Evolutionary conservation across 2,888 invertebrate species (phyloP).

Genomic region (Trachelus tabidus): DNA sequence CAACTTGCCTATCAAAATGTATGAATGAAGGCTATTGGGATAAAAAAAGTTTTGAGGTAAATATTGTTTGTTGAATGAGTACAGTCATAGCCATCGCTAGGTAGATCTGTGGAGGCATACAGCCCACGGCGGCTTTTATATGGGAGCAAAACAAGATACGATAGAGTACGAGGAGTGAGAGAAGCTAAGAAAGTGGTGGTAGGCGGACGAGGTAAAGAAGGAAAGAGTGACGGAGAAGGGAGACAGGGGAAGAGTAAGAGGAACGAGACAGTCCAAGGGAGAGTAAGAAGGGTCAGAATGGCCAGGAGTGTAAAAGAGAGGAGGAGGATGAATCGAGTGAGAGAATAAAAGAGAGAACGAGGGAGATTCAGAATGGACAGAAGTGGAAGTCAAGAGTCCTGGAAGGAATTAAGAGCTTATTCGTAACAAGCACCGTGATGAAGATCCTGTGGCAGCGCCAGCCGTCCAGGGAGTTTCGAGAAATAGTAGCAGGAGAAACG

Average conservation of each 20-base stretch:
- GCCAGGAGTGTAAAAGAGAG: slow-evolving; percentile 3
- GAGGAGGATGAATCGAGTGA: slow-evolving; percentile 19
- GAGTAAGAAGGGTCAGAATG: slow-evolving; percentile 15
- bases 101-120: slow-evolving; percentile 40
- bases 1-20: background rate
- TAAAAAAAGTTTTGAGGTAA: background rate
- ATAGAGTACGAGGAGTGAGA: slow-evolving; percentile 33
- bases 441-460: slow-evolving; percentile 43
- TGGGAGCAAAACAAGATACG: slow-evolving; percentile 36
- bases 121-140: slow-evolving; percentile 44
- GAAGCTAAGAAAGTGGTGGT: slow-evolving; percentile 44
- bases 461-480: slow-evolving; percentile 28
- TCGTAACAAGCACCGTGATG: slow-evolving; percentile 59
- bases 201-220: slow-evolving; percentile 25
- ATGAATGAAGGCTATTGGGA: background rate
- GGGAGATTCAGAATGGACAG: slow-evolving; percentile 36
- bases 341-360: slow-evolving; percentile 28
- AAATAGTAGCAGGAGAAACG: background rate
- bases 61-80: background rate
- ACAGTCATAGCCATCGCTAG: slow-evolving; percentile 27
- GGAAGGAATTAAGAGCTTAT: slow-evolving; percentile 62
- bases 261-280: slow-evolving; percentile 8
- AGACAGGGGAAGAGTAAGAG: slow-evolving; percentile 12
- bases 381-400: slow-evolving; percentile 57
- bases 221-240: slow-evolving; percentile 22